Evolutionary conservation across 2,888 invertebrate species (phyloP).

Genomic region (Blera fallax): DNA sequence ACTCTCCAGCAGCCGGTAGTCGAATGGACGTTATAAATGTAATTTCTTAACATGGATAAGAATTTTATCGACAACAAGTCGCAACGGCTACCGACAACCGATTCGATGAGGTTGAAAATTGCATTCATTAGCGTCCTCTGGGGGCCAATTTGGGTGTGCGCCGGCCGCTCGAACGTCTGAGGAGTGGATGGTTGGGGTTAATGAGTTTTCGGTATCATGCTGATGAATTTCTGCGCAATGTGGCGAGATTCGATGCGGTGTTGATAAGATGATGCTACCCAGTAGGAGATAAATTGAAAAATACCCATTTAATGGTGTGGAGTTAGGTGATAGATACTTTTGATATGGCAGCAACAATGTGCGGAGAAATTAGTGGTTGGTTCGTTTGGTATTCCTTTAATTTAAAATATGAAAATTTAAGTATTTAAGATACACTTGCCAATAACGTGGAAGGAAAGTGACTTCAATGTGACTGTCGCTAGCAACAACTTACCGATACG

Average conservation of each 20-base stretch:
- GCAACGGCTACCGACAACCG: conserved; percentile 61
- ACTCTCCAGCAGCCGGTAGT: conserved; percentile 48
- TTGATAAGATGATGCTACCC: conserved; percentile 66
- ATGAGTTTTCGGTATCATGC: conserved; percentile 70
- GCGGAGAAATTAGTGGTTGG: conserved; percentile 16
- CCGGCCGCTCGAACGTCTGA: conserved; percentile 19
- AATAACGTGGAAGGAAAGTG: too few species aligned
- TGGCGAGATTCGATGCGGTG: conserved; percentile 63
- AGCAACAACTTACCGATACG: too few species aligned
- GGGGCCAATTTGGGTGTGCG: conserved; percentile 64
- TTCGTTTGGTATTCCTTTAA: background rate
- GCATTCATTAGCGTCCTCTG: conserved; percentile 71
- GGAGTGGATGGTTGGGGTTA: conserved; percentile 51
- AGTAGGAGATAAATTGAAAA: conserved; percentile 72
- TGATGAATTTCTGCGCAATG: conserved; percentile 57
- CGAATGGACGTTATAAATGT: conserved; percentile 63
- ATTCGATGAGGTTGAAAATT: conserved; percentile 72
- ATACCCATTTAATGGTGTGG: conserved; percentile 38
- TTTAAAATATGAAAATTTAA: too few species aligned
- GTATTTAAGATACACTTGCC: too few species aligned
- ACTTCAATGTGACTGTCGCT: too few species aligned
- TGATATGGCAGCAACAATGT: background rate
- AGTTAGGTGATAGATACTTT: conserved; percentile 28
- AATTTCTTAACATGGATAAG: conserved; percentile 64
- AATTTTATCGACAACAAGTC: conserved; percentile 72